Conservation (phyloP, 2,113 vertebrate genomes). For the Chaetodon trifascialis region DNA sequence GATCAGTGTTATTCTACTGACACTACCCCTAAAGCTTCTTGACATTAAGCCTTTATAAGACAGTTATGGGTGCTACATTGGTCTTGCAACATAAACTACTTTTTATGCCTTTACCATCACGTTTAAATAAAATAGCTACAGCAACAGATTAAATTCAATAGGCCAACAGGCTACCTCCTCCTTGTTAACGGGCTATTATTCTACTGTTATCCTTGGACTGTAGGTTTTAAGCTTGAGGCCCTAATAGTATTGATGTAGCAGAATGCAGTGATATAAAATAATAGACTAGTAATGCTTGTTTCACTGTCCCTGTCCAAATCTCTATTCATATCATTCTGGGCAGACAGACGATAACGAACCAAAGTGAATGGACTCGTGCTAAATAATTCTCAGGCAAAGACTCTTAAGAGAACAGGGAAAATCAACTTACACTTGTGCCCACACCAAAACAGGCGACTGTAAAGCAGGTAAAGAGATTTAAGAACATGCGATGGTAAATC, state of each 20-base stretch:
- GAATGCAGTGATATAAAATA: conserved; percentile 41
- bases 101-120: conserved; percentile 64
- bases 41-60: conserved; percentile 78
- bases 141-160: conserved; percentile 65
- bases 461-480: conserved; percentile 77
- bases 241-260: conserved; percentile 61
- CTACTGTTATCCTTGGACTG: conserved; percentile 65
- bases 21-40: conserved; percentile 68
- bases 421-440: conserved; percentile 27
- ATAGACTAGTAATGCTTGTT: conserved; percentile 35
- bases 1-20: conserved; percentile 77
- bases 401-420: conserved; percentile 21
- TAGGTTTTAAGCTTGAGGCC: conserved; percentile 62
- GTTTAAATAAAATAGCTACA: conserved; percentile 64
- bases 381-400: conserved; percentile 34
- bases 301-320: conserved; percentile 18
- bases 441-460: conserved; percentile 60
- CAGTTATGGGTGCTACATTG: conserved; percentile 69
- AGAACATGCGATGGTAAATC: conserved; percentile 64
- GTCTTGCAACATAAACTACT: conserved; percentile 71
- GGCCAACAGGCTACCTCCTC: conserved; percentile 47
- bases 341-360: conserved; percentile 42
- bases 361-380: conserved; percentile 10
- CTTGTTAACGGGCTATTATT: conserved; percentile 67
- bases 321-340: conserved; percentile 42